A percentile compares a stretch with the other conserved stretches of the same genome.
Evolutionary conservation across 2,888 invertebrate genomes (phyloP).

Genomic region (Leptopterna dolabrata): DNA sequence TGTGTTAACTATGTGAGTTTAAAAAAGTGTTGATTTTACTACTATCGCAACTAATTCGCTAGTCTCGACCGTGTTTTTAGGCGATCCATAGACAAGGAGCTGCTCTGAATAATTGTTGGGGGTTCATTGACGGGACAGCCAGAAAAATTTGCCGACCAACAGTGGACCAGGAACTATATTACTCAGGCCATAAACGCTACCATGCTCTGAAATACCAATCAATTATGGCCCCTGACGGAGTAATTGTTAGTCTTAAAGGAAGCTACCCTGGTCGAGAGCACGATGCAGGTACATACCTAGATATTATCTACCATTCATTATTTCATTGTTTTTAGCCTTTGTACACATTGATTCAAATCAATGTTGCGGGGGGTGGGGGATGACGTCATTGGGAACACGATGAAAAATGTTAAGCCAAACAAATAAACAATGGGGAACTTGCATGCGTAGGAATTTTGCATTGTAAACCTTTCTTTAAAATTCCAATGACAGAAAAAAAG

Average conservation of each 20-base stretch:
- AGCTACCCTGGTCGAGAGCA: constrained; percentile 18
- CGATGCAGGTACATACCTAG: constrained; percentile 35
- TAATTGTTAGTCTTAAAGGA: constrained; percentile 10
- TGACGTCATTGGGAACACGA: no score
- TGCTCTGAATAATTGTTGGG: constrained; percentile 11
- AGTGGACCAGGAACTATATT: background rate
- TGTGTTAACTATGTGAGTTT: background rate
- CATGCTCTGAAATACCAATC: constrained; percentile 45
- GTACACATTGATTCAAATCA: no score
- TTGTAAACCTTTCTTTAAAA: no score
- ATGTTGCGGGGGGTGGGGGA: no score
- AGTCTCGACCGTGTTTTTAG: background rate
- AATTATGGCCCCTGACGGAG: constrained; percentile 31
- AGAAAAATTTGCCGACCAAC: constrained; percentile 14
- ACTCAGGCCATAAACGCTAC: constrained; percentile 36
- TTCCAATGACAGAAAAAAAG: no score
- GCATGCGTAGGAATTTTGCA: no score
- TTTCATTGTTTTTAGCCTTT: no score
- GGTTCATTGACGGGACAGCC: constrained; percentile 23
- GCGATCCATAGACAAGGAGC: background rate
- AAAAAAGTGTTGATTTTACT: no score
- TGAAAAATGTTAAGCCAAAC: no score
- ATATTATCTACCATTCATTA: no score
- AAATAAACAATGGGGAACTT: no score
- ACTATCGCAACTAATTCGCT: no score